Evolutionary conservation across 2,113 vertebrate species (phyloP).

Genomic region (Hemiscyllium ocellatum): DNA sequence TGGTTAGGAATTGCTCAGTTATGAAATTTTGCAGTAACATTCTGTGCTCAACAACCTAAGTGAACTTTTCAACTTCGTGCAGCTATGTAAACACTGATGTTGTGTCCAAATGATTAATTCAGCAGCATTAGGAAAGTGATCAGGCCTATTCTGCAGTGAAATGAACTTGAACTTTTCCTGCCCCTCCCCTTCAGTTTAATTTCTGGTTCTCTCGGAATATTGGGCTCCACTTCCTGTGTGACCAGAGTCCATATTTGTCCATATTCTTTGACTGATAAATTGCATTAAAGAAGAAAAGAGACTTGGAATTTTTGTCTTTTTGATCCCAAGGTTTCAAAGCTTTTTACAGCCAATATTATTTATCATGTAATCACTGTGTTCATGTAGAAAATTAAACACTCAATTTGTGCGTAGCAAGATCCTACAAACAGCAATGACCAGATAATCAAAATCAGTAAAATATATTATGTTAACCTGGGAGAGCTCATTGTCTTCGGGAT

Average conservation of each 20-base stretch:
- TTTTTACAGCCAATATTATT: neutral
- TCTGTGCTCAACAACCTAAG: neutral
- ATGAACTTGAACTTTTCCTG: neutral
- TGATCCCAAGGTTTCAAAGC: neutral
- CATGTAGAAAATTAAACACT: neutral
- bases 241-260: neutral
- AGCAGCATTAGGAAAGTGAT: neutral
- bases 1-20: neutral
- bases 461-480: neutral
- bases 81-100: neutral
- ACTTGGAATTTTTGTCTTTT: neutral
- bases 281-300: neutral
- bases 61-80: neutral
- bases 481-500: neutral
- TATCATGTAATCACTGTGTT: neutral
- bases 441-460: neutral
- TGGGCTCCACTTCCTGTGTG: neutral
- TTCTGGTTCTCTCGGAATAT: neutral
- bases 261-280: neutral
- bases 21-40: neutral
- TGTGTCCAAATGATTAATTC: neutral
- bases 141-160: neutral
- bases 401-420: neutral
- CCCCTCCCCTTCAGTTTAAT: neutral
- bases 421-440: neutral